These are phyloP conservation scores for Oryzias dopingdopingensis DNA, from an alignment of 2,797 vertebrate species.

Conservation along the genomic window DNA sequence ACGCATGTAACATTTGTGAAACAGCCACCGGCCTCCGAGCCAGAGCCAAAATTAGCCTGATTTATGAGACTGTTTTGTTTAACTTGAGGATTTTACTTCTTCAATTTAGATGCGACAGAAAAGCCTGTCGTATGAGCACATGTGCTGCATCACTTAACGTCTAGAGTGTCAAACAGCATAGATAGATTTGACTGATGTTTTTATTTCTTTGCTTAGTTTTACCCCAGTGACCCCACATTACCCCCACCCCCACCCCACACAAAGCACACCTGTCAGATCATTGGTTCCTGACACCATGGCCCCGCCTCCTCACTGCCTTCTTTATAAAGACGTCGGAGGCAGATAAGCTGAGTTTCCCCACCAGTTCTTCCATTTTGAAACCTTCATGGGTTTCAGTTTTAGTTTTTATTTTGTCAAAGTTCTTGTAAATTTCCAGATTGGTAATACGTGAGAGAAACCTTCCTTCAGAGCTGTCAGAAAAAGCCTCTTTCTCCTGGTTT, in stretches of 20 bases:
- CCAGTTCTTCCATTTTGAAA: background rate
- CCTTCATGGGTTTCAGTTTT: background rate
- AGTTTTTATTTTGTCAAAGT: background rate
- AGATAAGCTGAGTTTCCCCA: slow-evolving; percentile 13
- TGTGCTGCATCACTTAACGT: background rate
- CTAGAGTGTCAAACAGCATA: background rate
- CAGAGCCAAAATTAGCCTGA: too few relatives aligned
- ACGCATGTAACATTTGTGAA: background rate
- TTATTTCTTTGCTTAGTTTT: slow-evolving; percentile 24
- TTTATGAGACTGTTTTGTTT: background rate
- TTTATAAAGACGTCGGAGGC: slow-evolving; percentile 60
- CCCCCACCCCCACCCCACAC: slow-evolving; percentile 21
- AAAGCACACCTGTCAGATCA: slow-evolving; percentile 35
- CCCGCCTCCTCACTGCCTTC: slow-evolving; percentile 35
- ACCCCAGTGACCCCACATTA: slow-evolving; percentile 30
- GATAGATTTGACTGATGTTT: slow-evolving; percentile 1
- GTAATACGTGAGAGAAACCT: background rate
- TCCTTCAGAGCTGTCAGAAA: background rate
- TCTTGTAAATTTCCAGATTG: background rate
- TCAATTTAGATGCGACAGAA: too few relatives aligned
- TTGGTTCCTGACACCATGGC: slow-evolving; percentile 59
- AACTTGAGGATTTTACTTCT: background rate
- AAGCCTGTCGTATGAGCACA: background rate
- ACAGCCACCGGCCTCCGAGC: background rate
- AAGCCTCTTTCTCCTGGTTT: background rate